Conservation (phyloP, 2,888 invertebrate genomes). For the Nephrotoma guestfalica region DNA sequence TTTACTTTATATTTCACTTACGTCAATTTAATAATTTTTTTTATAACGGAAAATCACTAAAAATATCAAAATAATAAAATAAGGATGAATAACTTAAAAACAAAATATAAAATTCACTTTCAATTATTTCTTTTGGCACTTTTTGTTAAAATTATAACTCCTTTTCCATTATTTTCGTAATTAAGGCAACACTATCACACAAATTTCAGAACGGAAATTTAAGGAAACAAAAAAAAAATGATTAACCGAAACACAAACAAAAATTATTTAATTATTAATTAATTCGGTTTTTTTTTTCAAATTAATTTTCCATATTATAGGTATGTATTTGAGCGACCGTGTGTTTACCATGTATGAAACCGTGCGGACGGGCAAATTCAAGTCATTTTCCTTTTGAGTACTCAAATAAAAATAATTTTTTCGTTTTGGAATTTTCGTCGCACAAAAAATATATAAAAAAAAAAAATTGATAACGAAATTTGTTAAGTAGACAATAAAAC, state of each 20-base stretch:
- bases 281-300: not conserved
- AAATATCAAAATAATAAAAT: not conserved
- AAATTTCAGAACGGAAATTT: not conserved
- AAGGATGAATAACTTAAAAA: not conserved
- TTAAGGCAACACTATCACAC: not conserved
- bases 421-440: not conserved
- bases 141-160: not conserved
- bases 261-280: not conserved
- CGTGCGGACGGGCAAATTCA: not conserved
- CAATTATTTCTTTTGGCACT: not conserved
- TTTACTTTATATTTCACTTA: not conserved
- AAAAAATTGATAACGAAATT: no score
- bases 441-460: not conserved
- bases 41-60: not conserved
- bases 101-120: not conserved
- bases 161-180: not conserved
- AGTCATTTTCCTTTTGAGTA: not conserved
- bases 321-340: not conserved
- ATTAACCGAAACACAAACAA: not conserved
- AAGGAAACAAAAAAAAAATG: not conserved
- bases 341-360: not conserved
- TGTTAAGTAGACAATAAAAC: not conserved
- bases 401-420: not conserved
- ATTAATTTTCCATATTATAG: not conserved
- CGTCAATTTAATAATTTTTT: not conserved